These are phyloP conservation scores for Norana najaformis DNA, from an alignment of 2,888 invertebrate species.

Conservation along the genomic window DNA sequence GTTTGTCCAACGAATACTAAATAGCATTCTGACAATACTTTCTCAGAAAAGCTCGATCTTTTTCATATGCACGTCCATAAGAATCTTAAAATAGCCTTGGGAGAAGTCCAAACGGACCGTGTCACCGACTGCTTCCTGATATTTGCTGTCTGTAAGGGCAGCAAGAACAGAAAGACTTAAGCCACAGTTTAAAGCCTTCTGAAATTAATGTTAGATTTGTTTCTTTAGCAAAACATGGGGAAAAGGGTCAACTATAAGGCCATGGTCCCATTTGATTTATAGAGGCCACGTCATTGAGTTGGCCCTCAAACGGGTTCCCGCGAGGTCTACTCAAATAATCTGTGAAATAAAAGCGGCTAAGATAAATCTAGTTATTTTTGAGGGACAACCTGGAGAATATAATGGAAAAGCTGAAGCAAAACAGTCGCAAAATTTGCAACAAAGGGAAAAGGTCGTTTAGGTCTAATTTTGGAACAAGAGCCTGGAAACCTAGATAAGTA, in stretches of 20 bases:
- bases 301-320: background rate
- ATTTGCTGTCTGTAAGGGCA: too few species aligned
- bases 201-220: too few species aligned
- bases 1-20: background rate
- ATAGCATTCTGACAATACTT: background rate
- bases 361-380: background rate
- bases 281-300: background rate
- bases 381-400: too few species aligned
- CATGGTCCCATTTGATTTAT: background rate
- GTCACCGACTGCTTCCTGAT: too few species aligned
- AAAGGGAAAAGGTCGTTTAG: too few species aligned
- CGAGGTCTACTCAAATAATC: background rate
- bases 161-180: background rate
- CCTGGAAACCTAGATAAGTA: too few species aligned
- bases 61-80: background rate
- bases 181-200: background rate
- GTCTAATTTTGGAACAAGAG: too few species aligned
- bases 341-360: background rate
- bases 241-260: background rate
- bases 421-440: too few species aligned
- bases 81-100: too few species aligned
- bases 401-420: too few species aligned
- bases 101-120: too few species aligned
- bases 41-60: background rate
- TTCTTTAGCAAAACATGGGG: background rate